phyloP scores from a whole-genome alignment of 2,113 vertebrate species.

The Onychostruthus taczanowskii region DNA sequence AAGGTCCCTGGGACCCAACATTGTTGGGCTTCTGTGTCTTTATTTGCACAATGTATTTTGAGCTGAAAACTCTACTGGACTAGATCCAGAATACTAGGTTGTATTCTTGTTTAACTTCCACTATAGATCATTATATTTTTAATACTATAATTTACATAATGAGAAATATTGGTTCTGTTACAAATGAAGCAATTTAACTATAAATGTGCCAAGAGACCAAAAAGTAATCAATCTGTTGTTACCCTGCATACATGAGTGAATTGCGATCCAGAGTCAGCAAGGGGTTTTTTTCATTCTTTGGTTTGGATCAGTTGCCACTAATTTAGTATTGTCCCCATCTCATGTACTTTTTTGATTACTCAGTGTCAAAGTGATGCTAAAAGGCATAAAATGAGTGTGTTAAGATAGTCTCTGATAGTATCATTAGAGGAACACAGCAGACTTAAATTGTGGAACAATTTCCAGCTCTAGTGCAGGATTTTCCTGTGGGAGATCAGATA shows the following conservation, averaged over 20 bases:
- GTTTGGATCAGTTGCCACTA: neutral
- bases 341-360: neutral
- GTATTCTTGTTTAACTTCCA: neutral
- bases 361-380: neutral
- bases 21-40: neutral
- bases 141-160: neutral
- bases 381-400: neutral
- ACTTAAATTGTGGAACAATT: neutral
- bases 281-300: neutral
- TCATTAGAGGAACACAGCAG: neutral
- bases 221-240: conserved; percentile 17
- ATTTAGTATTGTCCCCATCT: neutral
- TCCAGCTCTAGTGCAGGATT: neutral
- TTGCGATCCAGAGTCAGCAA: neutral
- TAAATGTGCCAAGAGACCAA: neutral
- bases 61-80: neutral
- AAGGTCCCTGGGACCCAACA: neutral
- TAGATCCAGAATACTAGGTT: neutral
- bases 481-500: neutral
- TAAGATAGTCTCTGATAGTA: neutral
- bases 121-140: neutral
- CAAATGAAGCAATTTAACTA: conserved; percentile 1
- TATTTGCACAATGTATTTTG: neutral
- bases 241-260: conserved; percentile 1
- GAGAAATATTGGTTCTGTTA: neutral